phyloP scores from a whole-genome alignment of 1,140 invertebrate species.

The Drosophila nikananu region DNA sequence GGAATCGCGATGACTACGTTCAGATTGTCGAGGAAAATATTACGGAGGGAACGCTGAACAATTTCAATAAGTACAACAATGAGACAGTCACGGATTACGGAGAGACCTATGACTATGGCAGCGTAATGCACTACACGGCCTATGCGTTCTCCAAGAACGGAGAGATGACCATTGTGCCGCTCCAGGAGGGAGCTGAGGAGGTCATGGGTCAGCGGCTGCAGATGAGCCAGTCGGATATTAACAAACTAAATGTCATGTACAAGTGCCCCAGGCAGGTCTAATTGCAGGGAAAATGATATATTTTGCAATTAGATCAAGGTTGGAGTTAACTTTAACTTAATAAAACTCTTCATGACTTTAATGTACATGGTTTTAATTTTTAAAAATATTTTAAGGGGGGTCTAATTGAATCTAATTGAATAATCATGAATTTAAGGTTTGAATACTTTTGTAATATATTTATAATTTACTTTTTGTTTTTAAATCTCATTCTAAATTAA shows the following conservation, averaged over 20 bases:
- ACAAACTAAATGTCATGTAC: conserved; percentile 87
- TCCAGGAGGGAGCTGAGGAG: conserved; percentile 48
- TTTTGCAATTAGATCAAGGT: not conserved
- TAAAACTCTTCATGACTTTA: not conserved
- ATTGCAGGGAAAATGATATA: not conserved
- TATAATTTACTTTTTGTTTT: too few relatives aligned
- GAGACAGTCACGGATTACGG: conserved; percentile 85
- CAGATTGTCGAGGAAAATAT: conserved; percentile 90
- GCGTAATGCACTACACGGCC: conserved; percentile 89
- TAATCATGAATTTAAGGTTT: too few relatives aligned
- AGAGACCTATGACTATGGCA: conserved; percentile 88
- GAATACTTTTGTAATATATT: too few relatives aligned
- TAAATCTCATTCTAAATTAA: too few relatives aligned
- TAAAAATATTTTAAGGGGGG: not conserved
- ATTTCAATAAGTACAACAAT: conserved; percentile 86
- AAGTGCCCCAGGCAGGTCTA: conserved; percentile 75
- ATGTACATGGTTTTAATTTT: not conserved
- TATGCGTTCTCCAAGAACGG: conserved; percentile 91
- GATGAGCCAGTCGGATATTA: conserved; percentile 86
- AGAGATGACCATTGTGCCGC: conserved; percentile 89
- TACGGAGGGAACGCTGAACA: conserved; percentile 86
- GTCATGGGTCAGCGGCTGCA: conserved; percentile 86
- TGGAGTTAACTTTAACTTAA: not conserved
- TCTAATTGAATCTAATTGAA: too few relatives aligned
- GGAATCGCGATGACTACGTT: conserved; percentile 90